These are phyloP conservation scores for Pelobates fuscus DNA, from an alignment of 2,113 vertebrate genomes.

Conservation along the genomic window DNA sequence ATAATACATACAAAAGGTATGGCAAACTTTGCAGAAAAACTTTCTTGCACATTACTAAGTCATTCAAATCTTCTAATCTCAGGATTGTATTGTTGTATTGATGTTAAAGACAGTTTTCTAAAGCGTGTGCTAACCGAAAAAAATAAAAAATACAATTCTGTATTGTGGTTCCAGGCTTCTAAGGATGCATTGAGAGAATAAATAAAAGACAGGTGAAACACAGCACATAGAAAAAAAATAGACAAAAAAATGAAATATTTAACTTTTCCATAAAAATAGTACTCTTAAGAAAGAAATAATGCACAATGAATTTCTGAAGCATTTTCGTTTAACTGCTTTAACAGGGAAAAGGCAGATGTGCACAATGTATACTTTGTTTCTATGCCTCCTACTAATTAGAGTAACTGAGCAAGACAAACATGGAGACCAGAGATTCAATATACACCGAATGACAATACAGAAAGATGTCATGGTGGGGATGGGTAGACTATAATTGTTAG, in stretches of 20 bases:
- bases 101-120: too few species aligned
- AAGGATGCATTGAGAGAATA: not conserved
- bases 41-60: too few species aligned
- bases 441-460: slow-evolving; percentile 1
- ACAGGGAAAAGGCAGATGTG: not conserved
- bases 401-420: too few species aligned
- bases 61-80: too few species aligned
- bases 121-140: too few species aligned
- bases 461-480: not conserved
- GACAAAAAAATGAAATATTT: not conserved
- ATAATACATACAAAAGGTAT: too few species aligned
- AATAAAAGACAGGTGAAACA: not conserved
- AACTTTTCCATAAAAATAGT: not conserved
- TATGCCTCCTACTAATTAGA: not conserved
- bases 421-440: not conserved
- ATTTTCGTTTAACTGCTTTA: not conserved
- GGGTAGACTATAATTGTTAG: not conserved
- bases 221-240: not conserved
- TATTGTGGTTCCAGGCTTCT: not conserved
- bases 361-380: too few species aligned
- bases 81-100: too few species aligned
- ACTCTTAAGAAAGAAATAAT: not conserved
- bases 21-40: too few species aligned
- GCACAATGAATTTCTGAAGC: not conserved
- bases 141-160: too few species aligned